phyloP scores from a whole-genome alignment of 2,888 invertebrate species.

The Pheosia gnoma region DNA sequence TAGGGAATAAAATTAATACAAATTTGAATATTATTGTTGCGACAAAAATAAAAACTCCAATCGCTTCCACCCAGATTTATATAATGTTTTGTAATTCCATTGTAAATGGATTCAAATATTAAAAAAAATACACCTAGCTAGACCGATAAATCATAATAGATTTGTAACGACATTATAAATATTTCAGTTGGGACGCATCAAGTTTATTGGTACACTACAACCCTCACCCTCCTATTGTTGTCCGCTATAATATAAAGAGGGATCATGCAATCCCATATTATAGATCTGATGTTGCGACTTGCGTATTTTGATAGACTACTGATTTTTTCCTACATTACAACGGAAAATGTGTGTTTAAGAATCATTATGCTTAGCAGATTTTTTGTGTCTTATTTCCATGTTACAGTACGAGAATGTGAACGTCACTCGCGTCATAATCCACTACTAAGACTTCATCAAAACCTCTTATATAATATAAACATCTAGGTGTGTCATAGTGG shows the following conservation, averaged over 20 bases:
- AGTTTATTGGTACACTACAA: neutral
- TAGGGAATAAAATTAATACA: too few relatives aligned
- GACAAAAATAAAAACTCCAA: too few relatives aligned
- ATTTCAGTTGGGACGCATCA: neutral
- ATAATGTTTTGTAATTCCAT: too few relatives aligned
- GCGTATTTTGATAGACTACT: neutral
- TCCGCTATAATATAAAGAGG: neutral
- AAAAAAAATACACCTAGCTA: neutral
- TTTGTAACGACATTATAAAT: neutral
- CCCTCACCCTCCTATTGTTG: neutral
- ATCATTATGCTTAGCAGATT: too few relatives aligned
- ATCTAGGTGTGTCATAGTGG: slow-evolving; percentile 62
- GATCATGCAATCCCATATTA: neutral
- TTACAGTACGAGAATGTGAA: slow-evolving; percentile 47
- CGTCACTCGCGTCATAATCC: slow-evolving; percentile 46
- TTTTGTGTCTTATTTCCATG: neutral
- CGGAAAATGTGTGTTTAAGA: neutral
- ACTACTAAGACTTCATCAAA: slow-evolving; percentile 61
- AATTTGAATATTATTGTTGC: too few relatives aligned
- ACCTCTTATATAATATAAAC: slow-evolving; percentile 69
- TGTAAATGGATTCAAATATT: too few relatives aligned
- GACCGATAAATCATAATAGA: neutral
- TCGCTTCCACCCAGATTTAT: too few relatives aligned
- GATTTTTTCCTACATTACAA: neutral
- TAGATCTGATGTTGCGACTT: neutral